Evolutionary conservation across 23 tunicate genomes (phyloP), one percentile per base, ranked within the genome.

Genomic region (Styela clava): DNA sequence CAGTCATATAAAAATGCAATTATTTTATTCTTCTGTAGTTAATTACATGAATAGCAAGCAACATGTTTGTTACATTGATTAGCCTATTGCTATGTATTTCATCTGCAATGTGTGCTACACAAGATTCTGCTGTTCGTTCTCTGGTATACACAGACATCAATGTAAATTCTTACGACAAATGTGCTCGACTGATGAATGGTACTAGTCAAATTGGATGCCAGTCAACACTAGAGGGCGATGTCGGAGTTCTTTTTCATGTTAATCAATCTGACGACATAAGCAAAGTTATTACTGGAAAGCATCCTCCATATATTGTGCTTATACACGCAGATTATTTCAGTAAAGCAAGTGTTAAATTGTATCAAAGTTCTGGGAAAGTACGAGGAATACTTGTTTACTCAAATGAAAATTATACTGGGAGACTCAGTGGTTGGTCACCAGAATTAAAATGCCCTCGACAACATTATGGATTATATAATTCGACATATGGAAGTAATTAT

Each of bases 121-220:
- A 92, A 79, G 36, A 85, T 23, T 93, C 98, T 0, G 52, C 69
- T 23, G 92, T 93, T 24, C 88, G 88, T 74, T 25, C 79, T 3
- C 85, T 93, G 23, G 78, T 85, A 25, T 93, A 93, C 56, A 34
- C 74, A 25, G 88, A 93, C 71, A 52, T 93, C 27, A 63, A 64
- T 51, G 84, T 26, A 19, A 64, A 62, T 34, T 7, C 33, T 24
- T 93, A 68, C 79, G 89, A 93, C 63, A 82, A 84, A 85, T 93
- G 98, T 81, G 79, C 85, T 62, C 86, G 98, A 0, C 31, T 93
- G 22, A 69, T 93, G 70, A 93, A 93, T 78, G 90, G 87, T 18
- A 87, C 93, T 31, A 33, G 73, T 73, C 80, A 87, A 74, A 79
- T 93, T 34, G 98, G 98, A 1, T 93, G 98, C 85, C 98, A 93